Evolutionary conservation across 1,140 invertebrate genomes (phyloP).

Genomic region (Caerostris extrusa): DNA sequence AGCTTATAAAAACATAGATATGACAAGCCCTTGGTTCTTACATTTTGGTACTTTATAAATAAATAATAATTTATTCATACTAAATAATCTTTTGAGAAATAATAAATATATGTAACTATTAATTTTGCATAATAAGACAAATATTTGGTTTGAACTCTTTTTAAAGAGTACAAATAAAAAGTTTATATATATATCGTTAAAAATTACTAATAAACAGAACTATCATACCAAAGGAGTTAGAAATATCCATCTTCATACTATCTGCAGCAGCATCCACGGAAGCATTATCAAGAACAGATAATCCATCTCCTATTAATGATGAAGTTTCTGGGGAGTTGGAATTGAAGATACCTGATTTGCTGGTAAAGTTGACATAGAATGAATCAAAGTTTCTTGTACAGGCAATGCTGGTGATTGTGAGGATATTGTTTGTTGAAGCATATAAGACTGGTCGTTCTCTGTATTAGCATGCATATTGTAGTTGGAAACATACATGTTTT

Average conservation of each 20-base stretch:
- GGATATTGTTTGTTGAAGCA: conserved; percentile 47
- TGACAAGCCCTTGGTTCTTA: too few relatives aligned
- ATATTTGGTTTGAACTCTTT: too few relatives aligned
- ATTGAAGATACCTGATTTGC: conserved; percentile 71
- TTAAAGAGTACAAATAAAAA: not conserved
- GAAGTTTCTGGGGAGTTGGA: conserved; percentile 76
- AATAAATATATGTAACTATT: too few relatives aligned
- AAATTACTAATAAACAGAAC: not conserved
- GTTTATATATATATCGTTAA: not conserved
- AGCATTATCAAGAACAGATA: conserved; percentile 28
- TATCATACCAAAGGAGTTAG: conserved; percentile 72
- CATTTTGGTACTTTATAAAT: too few relatives aligned
- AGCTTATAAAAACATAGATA: too few relatives aligned
- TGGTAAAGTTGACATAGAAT: conserved; percentile 26
- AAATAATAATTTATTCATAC: too few relatives aligned
- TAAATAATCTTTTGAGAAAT: too few relatives aligned
- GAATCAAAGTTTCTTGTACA: conserved; percentile 47
- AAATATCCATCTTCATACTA: conserved; percentile 64
- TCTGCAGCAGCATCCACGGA: conserved; percentile 57
- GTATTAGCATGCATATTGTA: conserved; percentile 30
- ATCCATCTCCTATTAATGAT: conserved; percentile 43
- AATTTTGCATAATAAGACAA: too few relatives aligned
- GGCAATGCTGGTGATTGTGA: conserved; percentile 25
- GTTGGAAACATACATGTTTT: conserved; percentile 68
- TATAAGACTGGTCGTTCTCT: conserved; percentile 65